A percentile compares a stretch with the other conserved stretches of the same genome.
These are phyloP conservation scores for Agonopterix subpropinquella DNA, from an alignment of 2,888 invertebrate species.

Conservation along the genomic window DNA sequence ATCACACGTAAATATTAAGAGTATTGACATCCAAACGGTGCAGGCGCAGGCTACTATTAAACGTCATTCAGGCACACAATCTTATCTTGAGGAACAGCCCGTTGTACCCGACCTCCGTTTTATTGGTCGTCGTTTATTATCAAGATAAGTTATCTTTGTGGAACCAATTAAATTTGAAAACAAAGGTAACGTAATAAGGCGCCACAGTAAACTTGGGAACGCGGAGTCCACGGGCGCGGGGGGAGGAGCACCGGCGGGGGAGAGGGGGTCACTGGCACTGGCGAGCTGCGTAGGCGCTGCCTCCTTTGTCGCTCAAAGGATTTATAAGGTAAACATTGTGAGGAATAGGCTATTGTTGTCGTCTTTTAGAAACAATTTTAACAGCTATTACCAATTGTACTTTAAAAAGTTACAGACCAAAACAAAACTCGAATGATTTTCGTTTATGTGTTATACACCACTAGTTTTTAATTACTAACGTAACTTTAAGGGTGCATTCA, in stretches of 20 bases:
- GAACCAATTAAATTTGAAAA: conserved; percentile 75
- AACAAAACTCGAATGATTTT: too few species aligned
- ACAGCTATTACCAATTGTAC: neutral
- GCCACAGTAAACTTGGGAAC: conserved; percentile 48
- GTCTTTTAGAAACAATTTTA: conserved; percentile 2
- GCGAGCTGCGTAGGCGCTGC: conserved; percentile 58
- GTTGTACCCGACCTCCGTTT: conserved; percentile 64
- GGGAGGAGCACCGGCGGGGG: conserved; percentile 15
- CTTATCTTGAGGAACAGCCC: conserved; percentile 62
- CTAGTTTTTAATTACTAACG: too few species aligned
- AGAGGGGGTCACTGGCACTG: conserved; percentile 42
- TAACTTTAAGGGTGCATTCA: too few species aligned
- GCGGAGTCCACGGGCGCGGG: conserved; percentile 15
- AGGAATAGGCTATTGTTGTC: conserved; percentile 35
- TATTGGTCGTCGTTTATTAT: conserved; percentile 74
- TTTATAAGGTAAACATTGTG: conserved; percentile 38
- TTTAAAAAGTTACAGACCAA: too few species aligned
- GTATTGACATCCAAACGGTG: conserved; percentile 16
- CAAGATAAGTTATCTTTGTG: conserved; percentile 73
- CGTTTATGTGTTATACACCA: too few species aligned
- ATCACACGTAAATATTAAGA: too few species aligned
- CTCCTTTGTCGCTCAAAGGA: conserved; percentile 58
- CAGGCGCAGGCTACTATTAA: conserved; percentile 40
- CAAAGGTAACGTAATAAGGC: conserved; percentile 75
- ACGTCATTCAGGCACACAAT: conserved; percentile 51